These are phyloP conservation scores for Crotalus tigris DNA, from an alignment of 2,113 vertebrate species.

Conservation along the genomic window DNA sequence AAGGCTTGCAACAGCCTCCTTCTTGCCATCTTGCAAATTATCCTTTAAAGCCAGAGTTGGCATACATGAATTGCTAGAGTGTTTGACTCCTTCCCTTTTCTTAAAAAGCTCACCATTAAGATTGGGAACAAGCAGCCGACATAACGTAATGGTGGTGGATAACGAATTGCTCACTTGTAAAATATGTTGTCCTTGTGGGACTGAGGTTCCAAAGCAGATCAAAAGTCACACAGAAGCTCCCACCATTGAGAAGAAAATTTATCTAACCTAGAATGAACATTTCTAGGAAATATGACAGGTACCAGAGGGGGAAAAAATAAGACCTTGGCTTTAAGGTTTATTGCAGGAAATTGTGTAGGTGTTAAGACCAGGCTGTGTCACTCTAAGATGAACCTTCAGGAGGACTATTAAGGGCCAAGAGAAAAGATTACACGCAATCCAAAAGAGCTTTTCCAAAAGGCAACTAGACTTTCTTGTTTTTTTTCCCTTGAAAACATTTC, in stretches of 20 bases:
- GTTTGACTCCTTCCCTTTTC: conserved; percentile 56
- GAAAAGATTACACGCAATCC: not conserved
- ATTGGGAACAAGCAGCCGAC: conserved; percentile 44
- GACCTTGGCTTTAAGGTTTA: not conserved
- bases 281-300: not conserved
- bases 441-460: too few relatives aligned
- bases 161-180: conserved; percentile 22
- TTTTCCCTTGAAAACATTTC: too few relatives aligned
- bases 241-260: not conserved
- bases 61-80: conserved; percentile 60
- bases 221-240: not conserved
- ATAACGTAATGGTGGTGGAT: not conserved
- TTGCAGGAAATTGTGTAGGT: not conserved
- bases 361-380: not conserved
- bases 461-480: too few relatives aligned
- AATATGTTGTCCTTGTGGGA: conserved; percentile 21
- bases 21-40: conserved; percentile 59
- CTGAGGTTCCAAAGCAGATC: not conserved
- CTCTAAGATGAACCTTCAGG: not conserved
- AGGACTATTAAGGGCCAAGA: not conserved
- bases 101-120: conserved; percentile 39
- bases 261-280: not conserved
- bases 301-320: not conserved
- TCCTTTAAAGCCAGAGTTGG: conserved; percentile 57
- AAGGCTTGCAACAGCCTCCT: conserved; percentile 46